Base-by-base conservation (phyloP, 2,888 invertebrate species). In the Brachypalpus laphriformis region DNA sequence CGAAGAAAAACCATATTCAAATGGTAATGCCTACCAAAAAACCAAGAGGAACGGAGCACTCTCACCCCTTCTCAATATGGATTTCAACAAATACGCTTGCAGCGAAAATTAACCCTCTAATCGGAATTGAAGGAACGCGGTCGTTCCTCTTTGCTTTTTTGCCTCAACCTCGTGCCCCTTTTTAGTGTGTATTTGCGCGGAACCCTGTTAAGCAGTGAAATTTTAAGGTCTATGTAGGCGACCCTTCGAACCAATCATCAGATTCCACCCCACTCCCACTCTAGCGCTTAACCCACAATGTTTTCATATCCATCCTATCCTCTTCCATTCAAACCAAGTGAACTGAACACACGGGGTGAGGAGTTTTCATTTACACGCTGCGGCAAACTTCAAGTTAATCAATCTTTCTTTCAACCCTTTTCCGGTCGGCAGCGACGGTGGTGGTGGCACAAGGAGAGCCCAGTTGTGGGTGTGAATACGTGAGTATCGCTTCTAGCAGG, bases 331-430 rank as follows among this genome's bases (percentile, higher is more conserved):
- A 45, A 18, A 34, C 14, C 22, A 54, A 74, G 54, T 56, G 75
- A 82, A 75, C 72, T 51, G 54, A 51, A 42, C 56, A 37, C 28
- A 59, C 71, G 66, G 40, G 51, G 82, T 37, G 83, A 65, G 54
- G 63, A 76, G 72, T 66, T 85, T 85, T 85, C 81, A 85, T 81
- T 85, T 81, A 81, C 81, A 81, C 75, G 56, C 85, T 85, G 85
- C 81, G 81, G 81, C 85, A 85, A 81, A 81, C 75, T 85, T 85
- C 85, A 76, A 74, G 75, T 85, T 81, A 85, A 85, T 85, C 85
- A 85, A 85, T 85, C 85, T 85, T 85, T 66, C 85, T 85, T 85
- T 85, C 85, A 85, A 85, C 85, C 85, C 85, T 85, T 85, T 85
- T 81, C 81, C 81, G 75, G 75, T 81, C 54, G 71, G 40, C 59